A percentile compares a stretch with the other conserved stretches of the same genome.
These are phyloP conservation scores for Macrotis lagotis DNA, from an alignment of 2,113 vertebrate species.

Conservation along the genomic window DNA sequence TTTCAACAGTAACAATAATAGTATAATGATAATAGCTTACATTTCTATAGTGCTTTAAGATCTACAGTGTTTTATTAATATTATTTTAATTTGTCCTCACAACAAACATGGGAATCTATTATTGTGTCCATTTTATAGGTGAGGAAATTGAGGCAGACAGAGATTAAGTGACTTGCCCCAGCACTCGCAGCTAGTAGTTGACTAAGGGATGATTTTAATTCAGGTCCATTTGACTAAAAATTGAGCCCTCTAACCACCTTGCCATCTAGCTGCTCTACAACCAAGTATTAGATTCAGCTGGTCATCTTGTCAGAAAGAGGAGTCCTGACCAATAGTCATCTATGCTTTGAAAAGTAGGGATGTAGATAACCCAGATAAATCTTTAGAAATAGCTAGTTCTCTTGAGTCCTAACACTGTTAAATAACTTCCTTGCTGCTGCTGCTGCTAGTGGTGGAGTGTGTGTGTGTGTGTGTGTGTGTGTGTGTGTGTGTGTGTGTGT, in stretches of 20 bases:
- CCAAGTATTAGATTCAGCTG: background rate
- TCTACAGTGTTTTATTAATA: background rate
- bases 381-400: background rate
- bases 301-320: background rate
- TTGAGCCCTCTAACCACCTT: background rate
- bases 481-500: too few relatives aligned
- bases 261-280: background rate
- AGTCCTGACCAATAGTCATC: background rate
- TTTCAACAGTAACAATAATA: background rate
- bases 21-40: background rate
- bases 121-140: background rate
- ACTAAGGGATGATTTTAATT: background rate
- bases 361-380: background rate
- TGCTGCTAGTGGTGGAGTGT: too few relatives aligned
- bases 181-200: background rate
- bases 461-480: too few relatives aligned
- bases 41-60: background rate
- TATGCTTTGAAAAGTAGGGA: background rate
- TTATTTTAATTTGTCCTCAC: background rate
- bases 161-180: background rate
- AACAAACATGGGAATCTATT: background rate
- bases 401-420: background rate
- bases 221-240: too few relatives aligned
- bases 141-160: background rate
- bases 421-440: background rate